Percentiles rank a stretch among this genome's conserved stretches.
phyloP scores from a whole-genome alignment of 2,797 vertebrate species.

The Enoplosus armatus region DNA sequence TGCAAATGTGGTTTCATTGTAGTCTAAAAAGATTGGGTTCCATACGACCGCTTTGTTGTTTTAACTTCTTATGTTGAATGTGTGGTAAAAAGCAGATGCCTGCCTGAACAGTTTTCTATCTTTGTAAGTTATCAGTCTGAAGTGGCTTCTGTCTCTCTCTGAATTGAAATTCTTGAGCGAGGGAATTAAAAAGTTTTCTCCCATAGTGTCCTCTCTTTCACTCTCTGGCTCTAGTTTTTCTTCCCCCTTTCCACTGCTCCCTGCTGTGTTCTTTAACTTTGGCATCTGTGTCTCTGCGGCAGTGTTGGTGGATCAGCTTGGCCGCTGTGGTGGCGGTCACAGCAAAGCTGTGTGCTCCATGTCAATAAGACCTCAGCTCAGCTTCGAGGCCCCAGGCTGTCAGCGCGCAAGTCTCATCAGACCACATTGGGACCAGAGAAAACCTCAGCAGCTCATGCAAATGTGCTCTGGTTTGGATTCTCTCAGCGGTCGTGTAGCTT shows the following conservation, averaged over 20 bases:
- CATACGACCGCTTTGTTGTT: neutral
- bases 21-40: conserved; percentile 4
- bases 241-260: conserved; percentile 10
- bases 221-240: conserved; percentile 26
- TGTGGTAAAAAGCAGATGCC: neutral
- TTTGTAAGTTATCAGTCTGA: conserved; percentile 14
- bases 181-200: conserved; percentile 39
- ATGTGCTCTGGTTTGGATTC: conserved; percentile 30
- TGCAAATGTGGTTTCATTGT: conserved; percentile 3
- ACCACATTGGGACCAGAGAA: conserved; percentile 26
- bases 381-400: conserved; percentile 51
- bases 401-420: conserved; percentile 42
- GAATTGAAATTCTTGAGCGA: conserved; percentile 30
- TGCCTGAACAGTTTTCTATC: conserved; percentile 13
- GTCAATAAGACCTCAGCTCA: conserved; percentile 67
- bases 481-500: conserved; percentile 16
- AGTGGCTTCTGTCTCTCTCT: conserved; percentile 21
- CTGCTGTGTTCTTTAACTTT: conserved; percentile 64
- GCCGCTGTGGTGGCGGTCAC: conserved; percentile 48
- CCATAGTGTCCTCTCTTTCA: conserved; percentile 23
- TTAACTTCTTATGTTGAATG: neutral
- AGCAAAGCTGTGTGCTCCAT: conserved; percentile 53
- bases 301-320: conserved; percentile 46
- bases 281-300: conserved; percentile 62
- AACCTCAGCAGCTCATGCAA: conserved; percentile 48